Evolutionary conservation across 2,113 vertebrate species (phyloP).

Genomic region (Cygnus atratus): DNA sequence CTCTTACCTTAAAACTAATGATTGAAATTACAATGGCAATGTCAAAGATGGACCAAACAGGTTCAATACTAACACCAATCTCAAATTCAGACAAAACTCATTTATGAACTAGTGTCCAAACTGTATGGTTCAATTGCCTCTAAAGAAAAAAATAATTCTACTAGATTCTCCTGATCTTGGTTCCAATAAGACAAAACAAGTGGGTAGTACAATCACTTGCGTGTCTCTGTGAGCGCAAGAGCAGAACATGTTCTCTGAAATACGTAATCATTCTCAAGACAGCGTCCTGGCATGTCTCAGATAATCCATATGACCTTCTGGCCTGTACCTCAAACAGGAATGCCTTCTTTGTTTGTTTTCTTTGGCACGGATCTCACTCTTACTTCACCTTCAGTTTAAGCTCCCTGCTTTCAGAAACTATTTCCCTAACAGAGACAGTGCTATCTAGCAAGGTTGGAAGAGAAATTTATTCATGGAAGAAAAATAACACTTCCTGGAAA

Average conservation of each 20-base stretch:
- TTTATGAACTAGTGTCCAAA: neutral
- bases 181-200: neutral
- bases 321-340: slow-evolving; percentile 43
- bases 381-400: slow-evolving; percentile 36
- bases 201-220: neutral
- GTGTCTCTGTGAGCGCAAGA: neutral
- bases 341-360: neutral
- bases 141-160: neutral
- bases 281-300: slow-evolving; percentile 14
- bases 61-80: neutral
- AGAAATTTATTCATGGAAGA: neutral
- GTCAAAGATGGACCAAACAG: neutral
- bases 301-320: slow-evolving; percentile 45
- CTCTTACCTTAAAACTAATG: neutral
- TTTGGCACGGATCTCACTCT: slow-evolving; percentile 10
- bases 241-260: slow-evolving; percentile 14
- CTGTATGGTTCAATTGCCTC: neutral
- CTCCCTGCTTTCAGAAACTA: slow-evolving; percentile 20
- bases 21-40: neutral
- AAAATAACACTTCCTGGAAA: neutral
- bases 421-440: neutral
- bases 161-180: neutral
- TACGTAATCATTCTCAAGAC: neutral
- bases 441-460: neutral
- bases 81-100: neutral